These are phyloP conservation scores for Punctoribates punctum DNA, from an alignment of 2,888 invertebrate genomes.

Conservation along the genomic window DNA sequence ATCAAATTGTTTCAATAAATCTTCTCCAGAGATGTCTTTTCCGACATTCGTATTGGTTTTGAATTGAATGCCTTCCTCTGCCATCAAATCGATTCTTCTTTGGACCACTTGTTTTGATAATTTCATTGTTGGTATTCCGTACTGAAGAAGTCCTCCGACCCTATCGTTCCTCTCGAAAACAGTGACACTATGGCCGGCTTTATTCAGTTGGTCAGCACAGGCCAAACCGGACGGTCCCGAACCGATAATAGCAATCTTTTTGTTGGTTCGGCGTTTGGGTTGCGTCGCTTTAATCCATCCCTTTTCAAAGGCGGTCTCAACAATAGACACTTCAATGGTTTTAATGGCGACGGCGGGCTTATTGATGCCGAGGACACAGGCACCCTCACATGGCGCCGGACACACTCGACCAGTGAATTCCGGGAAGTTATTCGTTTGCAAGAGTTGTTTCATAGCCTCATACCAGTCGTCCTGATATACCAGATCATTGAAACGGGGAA, in stretches of 20 bases:
- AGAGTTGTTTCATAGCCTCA: slow-evolving; percentile 82
- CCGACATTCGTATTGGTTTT: slow-evolving; percentile 87
- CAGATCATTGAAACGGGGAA: slow-evolving; percentile 98
- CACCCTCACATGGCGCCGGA: slow-evolving; percentile 94
- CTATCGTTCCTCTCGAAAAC: slow-evolving; percentile 96
- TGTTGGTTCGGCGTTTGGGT: slow-evolving; percentile 70
- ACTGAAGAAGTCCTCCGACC: slow-evolving; percentile 88
- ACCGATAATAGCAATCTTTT: slow-evolving; percentile 82
- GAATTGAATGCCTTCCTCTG: slow-evolving; percentile 84
- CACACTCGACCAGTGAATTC: slow-evolving; percentile 84
- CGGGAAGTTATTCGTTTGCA: slow-evolving; percentile 99
- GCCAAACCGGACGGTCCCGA: slow-evolving; percentile 86
- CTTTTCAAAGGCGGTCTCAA: slow-evolving; percentile 94
- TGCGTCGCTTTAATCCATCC: slow-evolving; percentile 86
- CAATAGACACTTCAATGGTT: slow-evolving; percentile 97
- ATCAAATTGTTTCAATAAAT: slow-evolving; percentile 64
- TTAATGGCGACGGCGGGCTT: slow-evolving; percentile 97
- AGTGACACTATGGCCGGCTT: slow-evolving; percentile 88
- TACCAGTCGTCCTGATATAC: slow-evolving; percentile 90
- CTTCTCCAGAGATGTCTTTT: slow-evolving; percentile 75
- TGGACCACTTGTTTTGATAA: slow-evolving; percentile 80
- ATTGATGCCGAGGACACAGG: slow-evolving; percentile 92
- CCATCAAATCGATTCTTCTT: slow-evolving; percentile 76
- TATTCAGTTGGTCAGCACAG: slow-evolving; percentile 94
- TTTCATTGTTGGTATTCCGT: slow-evolving; percentile 99